phyloP scores from a whole-genome alignment of 2,113 vertebrate genomes.

The Acanthochromis polyacanthus region DNA sequence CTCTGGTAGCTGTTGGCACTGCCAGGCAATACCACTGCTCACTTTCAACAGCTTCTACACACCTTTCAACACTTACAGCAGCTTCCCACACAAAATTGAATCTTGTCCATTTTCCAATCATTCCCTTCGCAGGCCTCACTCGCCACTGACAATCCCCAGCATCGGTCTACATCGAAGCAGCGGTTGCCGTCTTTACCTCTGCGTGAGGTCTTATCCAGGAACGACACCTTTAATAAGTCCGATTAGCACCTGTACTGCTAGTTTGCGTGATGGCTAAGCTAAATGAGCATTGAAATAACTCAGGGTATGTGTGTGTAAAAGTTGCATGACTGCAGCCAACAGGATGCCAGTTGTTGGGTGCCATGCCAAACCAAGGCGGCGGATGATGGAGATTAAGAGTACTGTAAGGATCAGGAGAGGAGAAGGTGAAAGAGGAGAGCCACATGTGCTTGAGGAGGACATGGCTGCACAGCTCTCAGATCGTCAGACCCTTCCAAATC shows the following conservation, averaged over 20 bases:
- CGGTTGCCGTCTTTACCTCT: neutral
- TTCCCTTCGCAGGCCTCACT: neutral
- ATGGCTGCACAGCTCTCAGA: conserved; percentile 18
- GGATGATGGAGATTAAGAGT: conserved; percentile 47
- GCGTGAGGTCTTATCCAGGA: conserved; percentile 35
- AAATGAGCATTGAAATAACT: conserved; percentile 40
- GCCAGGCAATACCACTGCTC: neutral
- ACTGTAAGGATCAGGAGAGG: conserved; percentile 26
- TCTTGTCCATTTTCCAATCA: neutral
- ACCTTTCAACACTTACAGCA: conserved; percentile 35
- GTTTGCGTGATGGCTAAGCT: conserved; percentile 64
- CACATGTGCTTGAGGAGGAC: conserved; percentile 24
- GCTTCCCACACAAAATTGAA: conserved; percentile 12
- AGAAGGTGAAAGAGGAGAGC: conserved; percentile 37
- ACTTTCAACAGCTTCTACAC: conserved; percentile 10
- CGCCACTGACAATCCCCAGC: neutral
- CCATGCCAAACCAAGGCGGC: conserved; percentile 37
- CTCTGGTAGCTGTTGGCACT: neutral
- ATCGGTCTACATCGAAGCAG: conserved; percentile 1
- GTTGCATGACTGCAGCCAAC: conserved; percentile 23
- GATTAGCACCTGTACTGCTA: conserved; percentile 55
- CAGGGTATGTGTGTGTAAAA: conserved; percentile 8
- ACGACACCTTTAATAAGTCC: conserved; percentile 47
- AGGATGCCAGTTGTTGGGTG: conserved; percentile 40
- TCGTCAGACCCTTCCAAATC: neutral